Evolutionary conservation across 1,140 invertebrate genomes (phyloP), one percentile per base, ranked within the genome.

Genomic region (Caenorhabditis brenneri): DNA sequence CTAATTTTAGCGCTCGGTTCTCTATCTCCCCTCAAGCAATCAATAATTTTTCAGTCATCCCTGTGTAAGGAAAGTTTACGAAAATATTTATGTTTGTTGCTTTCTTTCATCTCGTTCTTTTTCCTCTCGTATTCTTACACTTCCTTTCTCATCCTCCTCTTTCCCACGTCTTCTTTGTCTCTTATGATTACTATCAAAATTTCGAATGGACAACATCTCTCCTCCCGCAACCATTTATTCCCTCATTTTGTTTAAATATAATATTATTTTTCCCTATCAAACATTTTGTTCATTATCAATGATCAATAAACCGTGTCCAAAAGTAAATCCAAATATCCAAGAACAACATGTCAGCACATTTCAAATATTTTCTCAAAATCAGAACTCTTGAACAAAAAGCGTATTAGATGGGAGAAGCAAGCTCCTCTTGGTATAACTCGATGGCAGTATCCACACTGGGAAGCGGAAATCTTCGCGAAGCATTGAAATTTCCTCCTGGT

Each of bases 401-500:
- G 39, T 36, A 65, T 19, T 19, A 74, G 36, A 74, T 74, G 65
- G 36, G 22, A 4, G 65, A 74, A 24, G n/a, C 65, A 0, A 74
- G 22, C 33, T 74, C 65, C 6, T 49, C 74, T 7, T 80, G 49
- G 46, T 53, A 31, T 16, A 53, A 80, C 36, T n/a, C 78, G 16
- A 53, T 80, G 94, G 97, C 97, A 31, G 96, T 97, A 27, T 96
- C 96, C 22, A 99, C 97, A 0, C 92, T 99, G 53, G 97, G 97
- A 24, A 99, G 97, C 51, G 97, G 97, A 16, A 99, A 99, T 93
- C 92, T 99, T 60, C 93, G 96, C 84, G 93, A 97, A 46, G 97
- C 97, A 65, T 97, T 99, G 48, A 95, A 96, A 93, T 92, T 99
- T 85, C 98, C 98, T 1, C 97, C 99, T 1, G 97, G 97, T 51